Base-by-base conservation (phyloP, 2,113 vertebrate species). In the Hippocampus zosterae region DNA sequence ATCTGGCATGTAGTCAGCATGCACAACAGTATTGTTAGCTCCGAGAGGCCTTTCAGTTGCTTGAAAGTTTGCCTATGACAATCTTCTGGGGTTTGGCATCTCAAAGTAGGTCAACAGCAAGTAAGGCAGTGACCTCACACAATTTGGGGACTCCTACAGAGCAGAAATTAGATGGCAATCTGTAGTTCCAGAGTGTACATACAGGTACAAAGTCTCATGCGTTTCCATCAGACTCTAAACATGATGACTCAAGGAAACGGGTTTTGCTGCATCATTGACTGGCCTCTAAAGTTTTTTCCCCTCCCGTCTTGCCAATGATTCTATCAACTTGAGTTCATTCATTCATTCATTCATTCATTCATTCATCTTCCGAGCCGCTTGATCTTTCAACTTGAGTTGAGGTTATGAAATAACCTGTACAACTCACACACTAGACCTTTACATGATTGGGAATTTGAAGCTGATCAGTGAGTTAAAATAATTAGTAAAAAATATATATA, bases 171-270 rank as follows among this genome's bases (percentile, higher is more conserved):
- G 42, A 4, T 10, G 42, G 19, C 33, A 27, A 41, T 56, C 46
- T 50, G 46, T 16, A 16, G 27, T 53, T 57, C 12, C 55, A 29
- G 10, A n/a, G 72, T 44, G 16, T 3, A 16, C 29, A 29, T 62
- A 25, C 50, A 65, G 68, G 27, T 37, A 59, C 42, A 46, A 55
- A 6, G 62, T 65, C 79, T 74, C 63, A 40, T 1, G 74, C 79
- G 78, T 25, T 59, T 19, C 56, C 62, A 73, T 11, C 27, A 67
- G 56, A 56, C 69, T 5, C 68, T 71, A 85, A 86, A 85, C 80
- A 84, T 68, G 77, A 8, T 25, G 82, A 88, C 69, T 81, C 85
- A 62, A 80, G 73, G 90, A 81, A 73, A 91, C 79, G 0, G 77
- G 67, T 71, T 72, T 46, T 53, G 42, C 79, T 81, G 72, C 41